Evolutionary conservation across 2,113 vertebrate species (phyloP).

Genomic region (Suncus etruscus): DNA sequence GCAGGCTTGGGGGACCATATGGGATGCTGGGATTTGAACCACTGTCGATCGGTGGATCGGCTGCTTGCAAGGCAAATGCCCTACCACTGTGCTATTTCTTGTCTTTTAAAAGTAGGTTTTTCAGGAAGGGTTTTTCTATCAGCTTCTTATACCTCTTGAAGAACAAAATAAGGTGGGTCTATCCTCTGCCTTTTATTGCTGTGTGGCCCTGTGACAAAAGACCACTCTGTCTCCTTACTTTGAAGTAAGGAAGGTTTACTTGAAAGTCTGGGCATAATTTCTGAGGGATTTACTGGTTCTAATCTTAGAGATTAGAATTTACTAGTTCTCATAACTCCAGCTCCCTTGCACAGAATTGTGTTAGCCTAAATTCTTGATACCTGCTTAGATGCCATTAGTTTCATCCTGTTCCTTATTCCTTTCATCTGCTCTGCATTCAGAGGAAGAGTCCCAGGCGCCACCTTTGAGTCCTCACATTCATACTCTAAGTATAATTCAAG

Average conservation of each 20-base stretch:
- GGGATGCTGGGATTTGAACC: no score
- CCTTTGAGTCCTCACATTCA: background rate
- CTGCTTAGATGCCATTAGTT: background rate
- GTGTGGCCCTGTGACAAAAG: background rate
- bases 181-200: slow-evolving; percentile 30
- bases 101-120: slow-evolving; percentile 38
- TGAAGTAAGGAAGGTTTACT: background rate
- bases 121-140: slow-evolving; percentile 17
- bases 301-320: background rate
- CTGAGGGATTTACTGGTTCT: slow-evolving; percentile 5
- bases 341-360: background rate
- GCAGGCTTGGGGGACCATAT: no score
- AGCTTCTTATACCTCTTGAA: background rate
- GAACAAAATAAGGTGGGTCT: background rate
- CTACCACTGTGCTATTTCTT: background rate
- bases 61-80: no score
- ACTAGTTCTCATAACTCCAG: background rate
- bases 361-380: background rate
- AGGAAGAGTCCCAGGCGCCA: background rate
- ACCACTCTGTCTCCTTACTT: slow-evolving; percentile 17
- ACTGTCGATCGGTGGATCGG: no score
- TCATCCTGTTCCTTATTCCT: background rate
- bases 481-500: slow-evolving; percentile 16
- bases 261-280: background rate
- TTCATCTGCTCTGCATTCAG: background rate